These are phyloP conservation scores for Antennarius striatus DNA, from an alignment of 2,113 vertebrate species.

Conservation along the genomic window DNA sequence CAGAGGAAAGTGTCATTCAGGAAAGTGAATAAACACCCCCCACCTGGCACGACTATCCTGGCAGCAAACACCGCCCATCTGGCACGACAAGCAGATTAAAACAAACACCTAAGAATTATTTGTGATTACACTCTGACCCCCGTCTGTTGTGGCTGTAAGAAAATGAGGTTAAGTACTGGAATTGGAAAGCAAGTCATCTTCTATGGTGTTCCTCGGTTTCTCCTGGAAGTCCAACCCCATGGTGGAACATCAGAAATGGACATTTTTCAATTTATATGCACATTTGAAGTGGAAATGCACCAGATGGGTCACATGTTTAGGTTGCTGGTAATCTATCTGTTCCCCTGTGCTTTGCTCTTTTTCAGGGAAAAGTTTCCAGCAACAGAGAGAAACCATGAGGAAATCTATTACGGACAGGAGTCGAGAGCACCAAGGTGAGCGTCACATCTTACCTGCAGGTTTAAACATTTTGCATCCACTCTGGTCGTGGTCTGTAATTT, in stretches of 20 bases:
- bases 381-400: slow-evolving; percentile 95
- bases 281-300: too few species aligned
- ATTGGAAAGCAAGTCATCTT: slow-evolving; percentile 37
- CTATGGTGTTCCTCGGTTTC: neutral
- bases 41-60: slow-evolving; percentile 21
- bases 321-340: neutral
- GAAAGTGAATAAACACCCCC: neutral
- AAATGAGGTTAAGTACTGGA: slow-evolving; percentile 46
- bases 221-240: neutral
- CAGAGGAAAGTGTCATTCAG: neutral
- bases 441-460: neutral
- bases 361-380: slow-evolving; percentile 94
- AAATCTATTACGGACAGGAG: slow-evolving; percentile 90
- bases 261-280: too few species aligned
- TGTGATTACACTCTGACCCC: slow-evolving; percentile 48
- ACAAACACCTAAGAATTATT: slow-evolving; percentile 54
- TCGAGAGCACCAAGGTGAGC: slow-evolving; percentile 89
- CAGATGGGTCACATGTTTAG: too few species aligned
- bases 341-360: slow-evolving; percentile 19
- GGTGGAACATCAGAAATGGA: too few species aligned
- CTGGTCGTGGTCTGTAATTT: neutral
- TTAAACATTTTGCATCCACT: slow-evolving; percentile 1
- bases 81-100: slow-evolving; percentile 60
- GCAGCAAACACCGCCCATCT: slow-evolving; percentile 43
- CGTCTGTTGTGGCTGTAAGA: slow-evolving; percentile 35